Evolutionary conservation across 2,113 vertebrate species (phyloP).

Genomic region (Microcebus jonahi): DNA sequence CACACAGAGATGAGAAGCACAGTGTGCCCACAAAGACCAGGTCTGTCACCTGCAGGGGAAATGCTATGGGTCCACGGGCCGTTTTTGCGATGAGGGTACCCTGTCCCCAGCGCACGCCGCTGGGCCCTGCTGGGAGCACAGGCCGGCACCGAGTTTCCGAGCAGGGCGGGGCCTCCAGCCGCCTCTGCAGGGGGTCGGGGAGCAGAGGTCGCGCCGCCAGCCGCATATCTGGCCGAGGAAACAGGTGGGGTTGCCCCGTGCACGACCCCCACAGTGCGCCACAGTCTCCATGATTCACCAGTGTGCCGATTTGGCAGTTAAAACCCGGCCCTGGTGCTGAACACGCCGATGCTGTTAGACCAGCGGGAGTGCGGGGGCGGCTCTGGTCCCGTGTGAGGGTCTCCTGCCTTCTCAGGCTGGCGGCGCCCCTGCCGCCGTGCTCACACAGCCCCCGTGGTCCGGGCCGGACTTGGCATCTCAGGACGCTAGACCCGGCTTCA

Average conservation of each 20-base stretch:
- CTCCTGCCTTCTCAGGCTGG: slow-evolving; percentile 79
- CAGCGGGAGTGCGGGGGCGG: slow-evolving; percentile 71
- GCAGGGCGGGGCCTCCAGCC: no score
- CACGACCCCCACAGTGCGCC: slow-evolving; percentile 13
- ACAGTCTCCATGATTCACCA: slow-evolving; percentile 53
- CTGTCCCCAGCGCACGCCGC: fast-evolving
- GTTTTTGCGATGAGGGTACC: background rate
- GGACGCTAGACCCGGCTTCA: background rate
- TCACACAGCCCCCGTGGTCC: fast-evolving
- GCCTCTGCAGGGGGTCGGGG: background rate
- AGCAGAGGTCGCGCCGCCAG: background rate
- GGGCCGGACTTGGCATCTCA: fast-evolving
- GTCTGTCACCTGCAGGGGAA: no score
- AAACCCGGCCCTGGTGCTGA: slow-evolving; percentile 50
- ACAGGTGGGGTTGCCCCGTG: slow-evolving; percentile 10
- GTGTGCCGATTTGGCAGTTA: slow-evolving; percentile 70
- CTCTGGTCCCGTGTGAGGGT: slow-evolving; percentile 61
- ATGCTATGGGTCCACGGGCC: fast-evolving
- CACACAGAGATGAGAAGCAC: background rate
- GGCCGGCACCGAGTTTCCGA: fast-evolving
- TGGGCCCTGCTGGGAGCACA: background rate
- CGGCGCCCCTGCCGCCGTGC: slow-evolving; percentile 45
- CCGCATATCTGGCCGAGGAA: background rate
- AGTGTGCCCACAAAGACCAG: background rate
- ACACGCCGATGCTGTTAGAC: slow-evolving; percentile 60